Conservation (phyloP, 2,797 vertebrate species). For the Mycteria americana region DNA sequence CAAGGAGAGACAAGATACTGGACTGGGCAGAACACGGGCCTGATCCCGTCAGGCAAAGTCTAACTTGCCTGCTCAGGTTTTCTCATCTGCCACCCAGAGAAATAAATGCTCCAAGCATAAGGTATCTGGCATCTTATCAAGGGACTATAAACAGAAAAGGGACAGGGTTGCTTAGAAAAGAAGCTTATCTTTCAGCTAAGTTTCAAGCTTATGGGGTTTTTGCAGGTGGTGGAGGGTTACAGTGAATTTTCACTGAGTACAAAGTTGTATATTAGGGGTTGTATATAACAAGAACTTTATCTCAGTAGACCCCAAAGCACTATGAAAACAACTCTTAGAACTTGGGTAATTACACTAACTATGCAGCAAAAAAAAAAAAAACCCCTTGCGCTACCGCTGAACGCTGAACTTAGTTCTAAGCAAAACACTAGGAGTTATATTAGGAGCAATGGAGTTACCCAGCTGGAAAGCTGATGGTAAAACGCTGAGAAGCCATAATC, state of each 20-base stretch:
- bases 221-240: accelerated
- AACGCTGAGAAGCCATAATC: not conserved
- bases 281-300: not conserved
- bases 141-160: not conserved
- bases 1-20: not conserved
- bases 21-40: not conserved
- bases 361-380: not conserved
- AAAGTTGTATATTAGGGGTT: not conserved
- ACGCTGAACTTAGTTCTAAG: not conserved
- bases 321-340: not conserved
- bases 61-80: not conserved
- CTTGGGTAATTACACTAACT: not conserved
- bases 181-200: not conserved
- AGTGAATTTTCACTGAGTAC: not conserved
- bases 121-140: not conserved
- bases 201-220: not conserved
- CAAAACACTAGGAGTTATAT: not conserved
- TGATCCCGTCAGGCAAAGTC: not conserved
- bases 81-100: not conserved
- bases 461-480: not conserved
- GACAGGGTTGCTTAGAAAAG: not conserved
- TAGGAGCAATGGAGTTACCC: not conserved
- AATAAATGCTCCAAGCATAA: not conserved
- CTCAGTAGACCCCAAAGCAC: not conserved
- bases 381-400: accelerated